A percentile compares a stretch with the other conserved stretches of the same genome.
phyloP scores from a whole-genome alignment of 1,140 invertebrate genomes.

The Musca vetustissima region DNA sequence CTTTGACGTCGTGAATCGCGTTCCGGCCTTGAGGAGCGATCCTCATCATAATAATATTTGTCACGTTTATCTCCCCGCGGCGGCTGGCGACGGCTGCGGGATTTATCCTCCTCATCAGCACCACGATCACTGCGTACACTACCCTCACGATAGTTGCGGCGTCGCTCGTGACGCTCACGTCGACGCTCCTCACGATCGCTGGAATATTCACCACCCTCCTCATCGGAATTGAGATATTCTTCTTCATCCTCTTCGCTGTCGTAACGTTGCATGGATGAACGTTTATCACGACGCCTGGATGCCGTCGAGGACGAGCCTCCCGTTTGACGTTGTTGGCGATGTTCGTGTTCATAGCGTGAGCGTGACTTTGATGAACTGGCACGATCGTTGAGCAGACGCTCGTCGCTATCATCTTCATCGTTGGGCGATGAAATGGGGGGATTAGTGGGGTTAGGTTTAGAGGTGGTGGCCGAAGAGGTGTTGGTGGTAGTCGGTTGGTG shows the following conservation, averaged over 20 bases:
- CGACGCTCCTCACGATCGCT: constrained; percentile 49
- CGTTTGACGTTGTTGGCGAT: too few species aligned
- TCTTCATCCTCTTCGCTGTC: constrained; percentile 60
- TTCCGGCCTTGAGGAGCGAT: constrained; percentile 21
- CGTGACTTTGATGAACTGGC: constrained; percentile 8
- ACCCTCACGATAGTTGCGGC: constrained; percentile 36
- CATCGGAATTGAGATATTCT: constrained; percentile 58
- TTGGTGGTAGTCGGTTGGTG: constrained; percentile 29
- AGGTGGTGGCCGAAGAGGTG: too few species aligned
- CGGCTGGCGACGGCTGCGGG: constrained; percentile 25
- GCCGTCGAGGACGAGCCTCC: too few species aligned
- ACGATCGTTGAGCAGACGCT: constrained; percentile 8
- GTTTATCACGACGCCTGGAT: constrained; percentile 38
- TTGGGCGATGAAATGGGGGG: constrained; percentile 31
- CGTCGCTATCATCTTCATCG: constrained; percentile 27
- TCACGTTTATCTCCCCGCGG: constrained; percentile 46
- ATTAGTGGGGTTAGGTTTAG: too few species aligned
- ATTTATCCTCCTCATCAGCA: constrained; percentile 28
- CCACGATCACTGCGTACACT: constrained; percentile 33
- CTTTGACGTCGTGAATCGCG: constrained; percentile 31
- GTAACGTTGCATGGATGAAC: constrained; percentile 47
- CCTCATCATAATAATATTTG: constrained; percentile 38
- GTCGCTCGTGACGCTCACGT: constrained; percentile 26
- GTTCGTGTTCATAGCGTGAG: constrained; percentile 18
- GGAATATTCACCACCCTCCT: constrained; percentile 50